phyloP scores from a whole-genome alignment of 2,113 vertebrate species.

The Emydocephalus ijimae region DNA sequence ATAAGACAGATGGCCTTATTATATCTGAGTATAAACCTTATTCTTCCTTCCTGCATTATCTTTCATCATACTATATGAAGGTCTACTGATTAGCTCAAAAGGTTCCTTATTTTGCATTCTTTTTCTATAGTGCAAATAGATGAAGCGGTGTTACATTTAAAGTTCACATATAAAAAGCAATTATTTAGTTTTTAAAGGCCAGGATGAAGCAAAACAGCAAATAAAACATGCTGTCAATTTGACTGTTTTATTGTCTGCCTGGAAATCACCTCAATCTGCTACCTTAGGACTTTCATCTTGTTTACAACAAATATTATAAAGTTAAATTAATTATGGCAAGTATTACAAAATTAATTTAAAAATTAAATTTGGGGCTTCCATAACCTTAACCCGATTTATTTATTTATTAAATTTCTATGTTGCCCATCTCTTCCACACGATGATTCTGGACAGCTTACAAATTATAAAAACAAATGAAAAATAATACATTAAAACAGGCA shows the following conservation, averaged over 20 bases:
- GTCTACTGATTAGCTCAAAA: neutral
- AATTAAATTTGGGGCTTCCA: neutral
- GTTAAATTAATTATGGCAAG: neutral
- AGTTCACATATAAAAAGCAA: neutral
- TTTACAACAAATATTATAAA: neutral
- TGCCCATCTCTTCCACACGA: neutral
- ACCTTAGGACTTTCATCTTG: neutral
- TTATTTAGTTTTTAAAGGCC: neutral
- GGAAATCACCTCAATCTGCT: neutral
- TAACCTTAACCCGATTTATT: neutral
- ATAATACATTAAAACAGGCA: neutral
- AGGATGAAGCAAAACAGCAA: neutral
- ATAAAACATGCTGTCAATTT: neutral
- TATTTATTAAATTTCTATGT: neutral
- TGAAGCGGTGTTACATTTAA: conserved; percentile 22
- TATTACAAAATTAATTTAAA: neutral
- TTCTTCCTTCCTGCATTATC: neutral
- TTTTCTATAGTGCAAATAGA: neutral
- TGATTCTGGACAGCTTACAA: neutral
- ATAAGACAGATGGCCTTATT: neutral
- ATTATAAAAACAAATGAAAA: neutral
- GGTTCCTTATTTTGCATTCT: neutral
- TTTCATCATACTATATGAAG: conserved; percentile 10
- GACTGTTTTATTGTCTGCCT: neutral
- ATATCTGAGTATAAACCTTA: neutral